Percentiles rank a stretch among this genome's conserved stretches.
phyloP scores from a whole-genome alignment of 2,113 vertebrate genomes.

The Chaetodon trifascialis region DNA sequence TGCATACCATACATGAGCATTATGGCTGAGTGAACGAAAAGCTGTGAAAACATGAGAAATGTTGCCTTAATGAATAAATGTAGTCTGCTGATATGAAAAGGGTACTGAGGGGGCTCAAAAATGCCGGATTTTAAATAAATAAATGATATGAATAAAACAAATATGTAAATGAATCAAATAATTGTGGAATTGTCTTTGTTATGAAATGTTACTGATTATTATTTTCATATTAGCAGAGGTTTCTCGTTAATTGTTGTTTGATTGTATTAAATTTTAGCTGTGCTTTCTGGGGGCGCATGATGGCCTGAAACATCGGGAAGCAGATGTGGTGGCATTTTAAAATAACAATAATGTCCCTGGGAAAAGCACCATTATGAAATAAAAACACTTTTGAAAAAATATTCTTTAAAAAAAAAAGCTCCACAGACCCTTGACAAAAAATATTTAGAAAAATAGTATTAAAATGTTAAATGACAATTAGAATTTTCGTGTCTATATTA shows the following conservation, averaged over 20 bases:
- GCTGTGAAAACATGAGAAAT: not conserved
- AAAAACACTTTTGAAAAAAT: not conserved
- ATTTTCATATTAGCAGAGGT: too few relatives aligned
- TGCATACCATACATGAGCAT: not conserved
- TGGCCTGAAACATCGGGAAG: not conserved
- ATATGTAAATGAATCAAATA: not conserved
- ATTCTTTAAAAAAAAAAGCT: not conserved
- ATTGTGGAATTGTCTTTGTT: too few relatives aligned
- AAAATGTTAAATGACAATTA: not conserved
- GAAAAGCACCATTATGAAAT: not conserved
- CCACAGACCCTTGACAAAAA: not conserved
- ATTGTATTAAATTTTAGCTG: too few relatives aligned
- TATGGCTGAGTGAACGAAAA: not conserved
- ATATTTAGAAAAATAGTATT: not conserved
- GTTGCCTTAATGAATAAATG: not conserved
- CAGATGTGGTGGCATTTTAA: not conserved
- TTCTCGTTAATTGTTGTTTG: too few relatives aligned
- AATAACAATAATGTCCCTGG: not conserved
- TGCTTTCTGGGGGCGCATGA: not conserved
- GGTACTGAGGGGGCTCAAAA: not conserved
- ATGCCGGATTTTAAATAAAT: not conserved
- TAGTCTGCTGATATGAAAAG: conserved; percentile 12
- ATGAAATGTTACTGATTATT: too few relatives aligned
- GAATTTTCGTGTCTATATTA: too few relatives aligned
- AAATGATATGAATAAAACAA: not conserved